phyloP scores from a whole-genome alignment of 2,113 vertebrate genomes.

The Rhadina sibilatrix region DNA sequence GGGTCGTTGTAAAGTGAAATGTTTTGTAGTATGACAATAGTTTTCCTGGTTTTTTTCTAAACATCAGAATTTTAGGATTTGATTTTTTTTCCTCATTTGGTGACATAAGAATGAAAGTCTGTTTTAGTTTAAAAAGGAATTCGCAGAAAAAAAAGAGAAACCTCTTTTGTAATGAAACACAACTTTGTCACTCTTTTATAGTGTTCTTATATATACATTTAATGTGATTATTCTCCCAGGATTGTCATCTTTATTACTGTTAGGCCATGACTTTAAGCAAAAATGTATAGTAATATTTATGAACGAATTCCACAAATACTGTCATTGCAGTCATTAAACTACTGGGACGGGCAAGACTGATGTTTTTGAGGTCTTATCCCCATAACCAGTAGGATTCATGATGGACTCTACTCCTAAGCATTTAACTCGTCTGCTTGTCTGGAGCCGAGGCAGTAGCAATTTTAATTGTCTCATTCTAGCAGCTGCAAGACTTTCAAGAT shows the following conservation, averaged over 20 bases:
- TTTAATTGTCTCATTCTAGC: background rate
- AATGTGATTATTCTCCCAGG: background rate
- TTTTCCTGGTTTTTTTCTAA: constrained; percentile 44
- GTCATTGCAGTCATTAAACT: background rate
- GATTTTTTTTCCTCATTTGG: background rate
- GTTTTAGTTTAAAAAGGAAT: constrained; percentile 13
- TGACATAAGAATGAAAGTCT: background rate
- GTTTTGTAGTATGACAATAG: constrained; percentile 47
- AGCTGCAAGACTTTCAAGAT: background rate
- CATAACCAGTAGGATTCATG: background rate
- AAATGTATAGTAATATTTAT: background rate
- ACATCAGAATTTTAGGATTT: constrained; percentile 34
- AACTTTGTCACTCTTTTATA: constrained; percentile 38
- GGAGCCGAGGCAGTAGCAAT: background rate
- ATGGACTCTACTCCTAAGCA: background rate
- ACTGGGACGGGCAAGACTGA: background rate
- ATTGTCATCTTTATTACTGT: background rate
- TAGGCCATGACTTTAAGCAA: background rate
- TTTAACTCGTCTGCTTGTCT: background rate
- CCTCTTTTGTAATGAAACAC: constrained; percentile 31
- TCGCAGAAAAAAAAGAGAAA: background rate
- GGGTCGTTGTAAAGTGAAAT: constrained; percentile 62
- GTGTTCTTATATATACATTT: constrained; percentile 31
- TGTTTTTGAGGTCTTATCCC: background rate
- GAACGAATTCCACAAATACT: background rate